Percentiles rank a stretch among this genome's conserved stretches.
These are phyloP conservation scores for Blastobasis lacticolella DNA, from an alignment of 2,888 invertebrate species.

Conservation along the genomic window DNA sequence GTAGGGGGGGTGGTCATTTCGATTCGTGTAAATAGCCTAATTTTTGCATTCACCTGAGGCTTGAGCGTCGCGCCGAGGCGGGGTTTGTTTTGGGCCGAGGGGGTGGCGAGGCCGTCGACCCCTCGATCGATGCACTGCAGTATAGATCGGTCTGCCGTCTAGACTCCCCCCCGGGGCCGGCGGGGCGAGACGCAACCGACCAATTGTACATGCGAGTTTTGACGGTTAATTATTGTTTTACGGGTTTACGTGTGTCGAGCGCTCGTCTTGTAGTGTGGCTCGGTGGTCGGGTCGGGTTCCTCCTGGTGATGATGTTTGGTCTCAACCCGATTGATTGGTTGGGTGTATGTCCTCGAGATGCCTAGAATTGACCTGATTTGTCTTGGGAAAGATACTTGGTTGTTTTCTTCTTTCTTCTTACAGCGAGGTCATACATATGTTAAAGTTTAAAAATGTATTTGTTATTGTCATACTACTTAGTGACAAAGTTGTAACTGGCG, in stretches of 20 bases:
- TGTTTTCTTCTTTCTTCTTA: too few relatives aligned
- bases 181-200: conserved; percentile 25
- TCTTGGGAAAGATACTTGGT: too few relatives aligned
- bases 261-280: too few relatives aligned
- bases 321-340: too few relatives aligned
- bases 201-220: conserved; percentile 45
- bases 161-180: conserved; percentile 42
- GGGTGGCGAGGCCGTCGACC: conserved; percentile 37
- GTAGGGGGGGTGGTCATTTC: neutral
- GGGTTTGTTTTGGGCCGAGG: conserved; percentile 51
- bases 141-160: conserved; percentile 70
- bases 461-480: too few relatives aligned
- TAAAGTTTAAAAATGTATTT: too few relatives aligned
- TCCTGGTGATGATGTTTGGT: too few relatives aligned
- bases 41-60: conserved; percentile 41
- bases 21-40: conserved; percentile 27
- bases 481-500: too few relatives aligned
- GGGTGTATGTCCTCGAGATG: too few relatives aligned
- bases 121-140: conserved; percentile 64
- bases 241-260: conserved; percentile 10
- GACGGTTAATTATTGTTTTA: conserved; percentile 48
- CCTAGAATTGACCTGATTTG: too few relatives aligned
- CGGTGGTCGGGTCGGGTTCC: too few relatives aligned
- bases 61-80: conserved; percentile 32
- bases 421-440: too few relatives aligned